These are phyloP conservation scores for Margaritifera margaritifera DNA, from an alignment of 2,888 invertebrate species.

Conservation along the genomic window DNA sequence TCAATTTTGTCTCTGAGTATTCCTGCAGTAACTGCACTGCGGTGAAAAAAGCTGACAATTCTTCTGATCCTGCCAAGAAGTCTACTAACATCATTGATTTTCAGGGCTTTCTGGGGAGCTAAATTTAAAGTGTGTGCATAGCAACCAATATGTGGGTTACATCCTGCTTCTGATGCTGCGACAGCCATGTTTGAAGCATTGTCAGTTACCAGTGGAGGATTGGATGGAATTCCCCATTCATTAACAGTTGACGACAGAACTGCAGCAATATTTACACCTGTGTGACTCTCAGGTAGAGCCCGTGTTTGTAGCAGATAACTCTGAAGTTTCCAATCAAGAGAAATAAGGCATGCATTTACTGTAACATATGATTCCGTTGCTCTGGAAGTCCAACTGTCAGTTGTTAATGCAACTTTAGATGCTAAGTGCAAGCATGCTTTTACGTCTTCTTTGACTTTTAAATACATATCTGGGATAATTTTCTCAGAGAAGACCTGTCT, in stretches of 20 bases:
- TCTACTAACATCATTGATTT: neutral
- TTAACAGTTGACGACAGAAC: neutral
- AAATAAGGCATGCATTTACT: no score
- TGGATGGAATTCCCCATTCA: conserved; percentile 1
- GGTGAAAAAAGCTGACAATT: conserved; percentile 9
- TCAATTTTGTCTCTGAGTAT: conserved; percentile 5
- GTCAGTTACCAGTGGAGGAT: conserved; percentile 7
- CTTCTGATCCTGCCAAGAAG: conserved; percentile 7
- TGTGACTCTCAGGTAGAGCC: neutral
- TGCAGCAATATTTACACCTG: conserved; percentile 5
- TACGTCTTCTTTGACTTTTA: no score
- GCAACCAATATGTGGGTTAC: conserved; percentile 5
- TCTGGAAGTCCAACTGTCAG: no score
- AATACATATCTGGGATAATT: no score
- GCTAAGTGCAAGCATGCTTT: no score
- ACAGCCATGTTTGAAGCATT: conserved; percentile 9
- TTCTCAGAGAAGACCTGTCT: no score
- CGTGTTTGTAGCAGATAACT: no score
- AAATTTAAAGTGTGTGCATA: conserved; percentile 17
- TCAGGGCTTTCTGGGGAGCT: conserved; percentile 9
- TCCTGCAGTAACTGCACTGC: neutral
- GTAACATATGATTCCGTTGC: no score
- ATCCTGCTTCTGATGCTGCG: conserved; percentile 3
- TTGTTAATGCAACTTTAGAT: no score
- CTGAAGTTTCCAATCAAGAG: no score